phyloP scores from a whole-genome alignment of 2,888 invertebrate genomes.

The Heliconius charithonia region DNA sequence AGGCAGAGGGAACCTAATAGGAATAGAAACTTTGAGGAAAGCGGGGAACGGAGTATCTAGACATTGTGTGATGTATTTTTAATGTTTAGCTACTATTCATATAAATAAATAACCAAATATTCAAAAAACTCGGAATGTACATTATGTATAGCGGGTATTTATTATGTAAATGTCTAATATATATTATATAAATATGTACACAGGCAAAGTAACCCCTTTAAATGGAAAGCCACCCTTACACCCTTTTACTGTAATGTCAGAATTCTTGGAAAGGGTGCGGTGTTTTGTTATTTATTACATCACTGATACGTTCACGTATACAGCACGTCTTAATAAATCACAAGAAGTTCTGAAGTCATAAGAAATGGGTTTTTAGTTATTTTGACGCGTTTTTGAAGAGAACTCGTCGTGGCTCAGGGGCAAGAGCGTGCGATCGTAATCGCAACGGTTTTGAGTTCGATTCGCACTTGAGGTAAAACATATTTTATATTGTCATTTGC shows the following conservation, averaged over 20 bases:
- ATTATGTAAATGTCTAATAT: too few relatives aligned
- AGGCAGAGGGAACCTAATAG: too few relatives aligned
- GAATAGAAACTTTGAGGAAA: too few relatives aligned
- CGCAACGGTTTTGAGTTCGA: not conserved
- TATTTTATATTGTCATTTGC: not conserved
- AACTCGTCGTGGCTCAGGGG: too few relatives aligned
- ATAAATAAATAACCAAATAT: too few relatives aligned
- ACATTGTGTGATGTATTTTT: too few relatives aligned
- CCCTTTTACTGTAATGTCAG: not conserved
- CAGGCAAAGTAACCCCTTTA: not conserved
- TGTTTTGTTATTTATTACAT: constrained; percentile 24
- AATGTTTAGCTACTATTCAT: too few relatives aligned
- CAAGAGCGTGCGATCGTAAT: not conserved
- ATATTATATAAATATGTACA: too few relatives aligned
- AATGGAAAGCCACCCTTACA: not conserved
- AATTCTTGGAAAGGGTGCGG: constrained; percentile 2
- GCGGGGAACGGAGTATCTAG: too few relatives aligned
- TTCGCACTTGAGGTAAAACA: not conserved
- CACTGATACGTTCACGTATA: constrained; percentile 16
- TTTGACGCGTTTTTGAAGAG: not conserved
- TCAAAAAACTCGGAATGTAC: too few relatives aligned
- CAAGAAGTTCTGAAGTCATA: not conserved
- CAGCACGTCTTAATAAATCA: constrained; percentile 22
- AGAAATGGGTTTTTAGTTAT: not conserved
- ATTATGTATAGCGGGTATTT: too few relatives aligned